Percentiles rank a stretch among this genome's conserved stretches.
phyloP scores from a whole-genome alignment of 1,140 invertebrate genomes.

The Nilaparvata lugens region DNA sequence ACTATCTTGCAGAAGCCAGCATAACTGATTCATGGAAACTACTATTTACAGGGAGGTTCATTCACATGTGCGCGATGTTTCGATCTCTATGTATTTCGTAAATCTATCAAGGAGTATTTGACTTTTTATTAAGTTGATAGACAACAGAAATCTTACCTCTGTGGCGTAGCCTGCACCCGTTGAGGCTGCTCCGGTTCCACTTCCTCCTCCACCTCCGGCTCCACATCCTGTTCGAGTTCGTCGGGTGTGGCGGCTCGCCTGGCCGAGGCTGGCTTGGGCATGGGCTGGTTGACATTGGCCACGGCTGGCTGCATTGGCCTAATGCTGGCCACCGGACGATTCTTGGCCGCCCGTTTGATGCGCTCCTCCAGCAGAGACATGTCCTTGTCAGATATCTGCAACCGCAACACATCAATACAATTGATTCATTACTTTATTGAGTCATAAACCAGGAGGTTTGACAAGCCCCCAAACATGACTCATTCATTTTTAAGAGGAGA shows the following conservation, averaged over 20 bases:
- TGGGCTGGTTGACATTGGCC: too few relatives aligned
- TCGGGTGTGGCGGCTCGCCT: not conserved
- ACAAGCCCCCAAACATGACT: too few relatives aligned
- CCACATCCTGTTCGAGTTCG: not conserved
- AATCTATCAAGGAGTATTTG: too few relatives aligned
- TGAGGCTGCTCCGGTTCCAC: not conserved
- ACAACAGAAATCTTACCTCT: not conserved
- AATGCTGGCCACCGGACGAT: constrained; percentile 33
- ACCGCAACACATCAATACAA: too few relatives aligned
- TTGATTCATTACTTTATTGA: constrained; percentile 2
- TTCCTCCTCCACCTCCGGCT: constrained; percentile 12
- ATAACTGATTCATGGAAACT: too few relatives aligned
- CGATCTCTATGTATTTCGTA: too few relatives aligned
- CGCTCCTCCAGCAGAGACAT: constrained; percentile 87
- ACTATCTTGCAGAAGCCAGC: too few relatives aligned
- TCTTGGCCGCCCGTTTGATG: constrained; percentile 80
- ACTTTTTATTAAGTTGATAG: too few relatives aligned
- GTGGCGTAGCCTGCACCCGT: not conserved
- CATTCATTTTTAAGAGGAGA: too few relatives aligned
- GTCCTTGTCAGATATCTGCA: constrained; percentile 91
- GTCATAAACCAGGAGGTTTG: too few relatives aligned
- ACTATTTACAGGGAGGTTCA: too few relatives aligned
- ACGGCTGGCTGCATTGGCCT: constrained; percentile 19
- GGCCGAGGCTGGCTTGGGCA: not conserved
- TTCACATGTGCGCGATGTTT: too few relatives aligned